Evolutionary conservation across 2,113 vertebrate genomes (phyloP), one percentile per base, ranked within the genome.

Genomic region (Sorex fumeus): DNA sequence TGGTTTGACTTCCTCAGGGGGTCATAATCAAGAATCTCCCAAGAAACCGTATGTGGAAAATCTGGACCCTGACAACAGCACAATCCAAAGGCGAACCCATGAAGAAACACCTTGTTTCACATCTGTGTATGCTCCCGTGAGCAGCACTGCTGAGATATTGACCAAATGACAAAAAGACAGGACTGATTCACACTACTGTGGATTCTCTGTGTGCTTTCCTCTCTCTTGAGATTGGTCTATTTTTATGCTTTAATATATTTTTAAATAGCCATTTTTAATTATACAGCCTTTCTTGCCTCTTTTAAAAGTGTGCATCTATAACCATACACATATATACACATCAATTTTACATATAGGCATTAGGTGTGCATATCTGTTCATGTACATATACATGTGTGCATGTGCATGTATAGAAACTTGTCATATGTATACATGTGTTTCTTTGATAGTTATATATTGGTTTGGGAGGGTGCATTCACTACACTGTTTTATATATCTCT

Each of bases 11-110:
- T 95, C 64, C 77, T 82, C 43, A 93, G 92, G 53, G 84, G 94
- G 84, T 94, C 57, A 75, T 0, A 88, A 96, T 91, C 89, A 82
- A 91, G 88, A 96, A 88, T 81, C 71, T 91, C 86, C 77, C 47
- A 77, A 94, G 92, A 30, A 94, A 64, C 40, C 60, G 0, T 87
- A 21, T 10, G 11, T 57, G 85, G 84, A 92, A 50, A 92, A 67
- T 87, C 75, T 71, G 69, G 53, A 27, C 57, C 69, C 84, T 91
- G 60, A n/a, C 83, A 43, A 43, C 4, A 74, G n/a, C 45, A 88
- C 4, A 87, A 32, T 76, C 87, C 74, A 47, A 93, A 88, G 83
- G 28, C 21, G 82, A 71, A 45, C 18, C 50, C 11, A 30, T 12
- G 75, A 90, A 53, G 70, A 93, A 75, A 15, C 32, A 84, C 36